These are phyloP conservation scores for Synanthedon vespiformis DNA, from an alignment of 2,888 invertebrate genomes.

Conservation along the genomic window DNA sequence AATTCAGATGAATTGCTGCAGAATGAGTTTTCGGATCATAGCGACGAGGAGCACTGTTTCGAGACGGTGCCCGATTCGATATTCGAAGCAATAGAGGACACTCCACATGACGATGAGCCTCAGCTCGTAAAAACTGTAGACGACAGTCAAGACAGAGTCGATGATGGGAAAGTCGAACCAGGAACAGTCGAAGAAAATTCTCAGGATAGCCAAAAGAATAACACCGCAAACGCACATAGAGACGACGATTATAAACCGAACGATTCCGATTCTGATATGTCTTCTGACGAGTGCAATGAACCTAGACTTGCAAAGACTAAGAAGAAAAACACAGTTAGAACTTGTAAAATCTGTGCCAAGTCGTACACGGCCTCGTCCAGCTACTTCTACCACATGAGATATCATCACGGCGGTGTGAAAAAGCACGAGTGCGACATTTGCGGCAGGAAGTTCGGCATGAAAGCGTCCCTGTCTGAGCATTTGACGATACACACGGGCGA, in stretches of 20 bases:
- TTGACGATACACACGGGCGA: constrained; percentile 51
- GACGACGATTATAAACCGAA: not conserved
- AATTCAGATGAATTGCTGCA: not conserved
- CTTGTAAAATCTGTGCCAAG: constrained; percentile 60
- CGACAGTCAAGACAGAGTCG: not conserved
- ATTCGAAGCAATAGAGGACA: constrained; percentile 16
- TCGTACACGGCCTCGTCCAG: constrained; percentile 56
- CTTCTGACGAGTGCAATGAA: constrained; percentile 1
- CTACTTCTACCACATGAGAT: constrained; percentile 65
- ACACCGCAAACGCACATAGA: not conserved
- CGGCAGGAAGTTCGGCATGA: constrained; percentile 54
- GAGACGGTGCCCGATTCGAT: constrained; percentile 15
- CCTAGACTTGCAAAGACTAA: not conserved
- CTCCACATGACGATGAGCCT: constrained; percentile 12
- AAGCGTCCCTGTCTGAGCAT: constrained; percentile 52
- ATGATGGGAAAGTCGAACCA: not conserved
- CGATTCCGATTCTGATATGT: not conserved
- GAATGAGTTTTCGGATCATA: constrained; percentile 7
- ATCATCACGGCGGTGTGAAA: constrained; percentile 50
- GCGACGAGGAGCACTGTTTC: constrained; percentile 12
- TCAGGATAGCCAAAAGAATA: not conserved
- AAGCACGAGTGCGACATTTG: constrained; percentile 62
- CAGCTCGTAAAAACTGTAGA: not conserved
- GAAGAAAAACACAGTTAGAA: constrained; percentile 26
- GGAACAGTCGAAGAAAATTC: constrained; percentile 8